These are phyloP conservation scores for Laterallus jamaicensis DNA, from an alignment of 2,113 vertebrate genomes.

Conservation along the genomic window DNA sequence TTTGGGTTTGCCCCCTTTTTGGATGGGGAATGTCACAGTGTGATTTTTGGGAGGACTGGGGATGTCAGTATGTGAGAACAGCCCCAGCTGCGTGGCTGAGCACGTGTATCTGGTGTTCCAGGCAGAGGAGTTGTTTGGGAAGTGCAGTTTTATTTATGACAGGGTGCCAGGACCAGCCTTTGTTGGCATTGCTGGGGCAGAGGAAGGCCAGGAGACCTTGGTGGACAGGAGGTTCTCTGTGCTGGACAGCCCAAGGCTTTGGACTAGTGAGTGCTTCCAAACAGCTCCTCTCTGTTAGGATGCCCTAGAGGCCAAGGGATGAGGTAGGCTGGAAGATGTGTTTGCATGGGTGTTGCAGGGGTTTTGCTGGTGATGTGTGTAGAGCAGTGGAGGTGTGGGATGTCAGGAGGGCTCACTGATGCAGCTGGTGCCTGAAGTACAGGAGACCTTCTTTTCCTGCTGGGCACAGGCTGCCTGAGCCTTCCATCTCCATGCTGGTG, in stretches of 20 bases:
- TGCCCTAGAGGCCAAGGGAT: not conserved
- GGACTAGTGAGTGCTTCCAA: not conserved
- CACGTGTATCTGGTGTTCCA: not conserved
- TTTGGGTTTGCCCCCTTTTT: not conserved
- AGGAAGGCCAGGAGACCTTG: not conserved
- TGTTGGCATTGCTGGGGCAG: not conserved
- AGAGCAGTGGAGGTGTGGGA: not conserved
- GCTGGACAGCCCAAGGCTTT: not conserved
- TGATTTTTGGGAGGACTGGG: not conserved
- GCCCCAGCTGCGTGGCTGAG: not conserved
- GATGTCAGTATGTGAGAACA: accelerated
- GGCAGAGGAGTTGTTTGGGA: not conserved
- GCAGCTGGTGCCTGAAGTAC: not conserved
- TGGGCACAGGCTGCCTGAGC: not conserved
- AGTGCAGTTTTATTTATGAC: not conserved
- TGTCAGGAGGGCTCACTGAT: not conserved
- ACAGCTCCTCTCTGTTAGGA: not conserved
- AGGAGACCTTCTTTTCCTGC: not conserved
- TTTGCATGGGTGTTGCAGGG: not conserved
- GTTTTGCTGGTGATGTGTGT: not conserved
- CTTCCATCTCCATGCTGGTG: not conserved
- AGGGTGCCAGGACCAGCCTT: not conserved
- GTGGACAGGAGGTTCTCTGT: not conserved
- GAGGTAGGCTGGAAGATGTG: not conserved
- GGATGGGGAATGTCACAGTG: not conserved